A percentile compares a stretch with the other conserved stretches of the same genome.
These are phyloP conservation scores for Drosophila percnosoma DNA, from an alignment of 2,888 invertebrate genomes.

Conservation along the genomic window DNA sequence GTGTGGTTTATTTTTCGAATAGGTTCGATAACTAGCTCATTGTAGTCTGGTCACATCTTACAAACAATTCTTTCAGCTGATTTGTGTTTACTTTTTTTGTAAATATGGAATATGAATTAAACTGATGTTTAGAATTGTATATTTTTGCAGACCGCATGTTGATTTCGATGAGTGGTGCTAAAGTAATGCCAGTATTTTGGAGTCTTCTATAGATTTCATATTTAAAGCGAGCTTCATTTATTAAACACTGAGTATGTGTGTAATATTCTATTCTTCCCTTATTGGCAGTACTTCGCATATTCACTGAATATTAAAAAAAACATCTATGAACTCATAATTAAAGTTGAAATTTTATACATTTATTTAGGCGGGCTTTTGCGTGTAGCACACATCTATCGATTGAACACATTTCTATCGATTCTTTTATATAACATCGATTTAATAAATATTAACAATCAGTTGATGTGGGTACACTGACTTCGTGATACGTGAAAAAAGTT, in stretches of 20 bases:
- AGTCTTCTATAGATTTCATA: background rate
- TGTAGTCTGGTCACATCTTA: slow-evolving; percentile 6
- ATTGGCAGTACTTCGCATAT: background rate
- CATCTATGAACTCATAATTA: background rate
- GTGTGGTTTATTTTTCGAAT: background rate
- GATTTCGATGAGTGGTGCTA: background rate
- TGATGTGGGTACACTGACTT: slow-evolving; percentile 43
- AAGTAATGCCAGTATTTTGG: background rate
- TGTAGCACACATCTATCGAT: slow-evolving; percentile 11
- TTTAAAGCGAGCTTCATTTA: background rate
- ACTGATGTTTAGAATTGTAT: background rate
- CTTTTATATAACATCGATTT: slow-evolving; percentile 24
- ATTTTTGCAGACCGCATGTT: too few species aligned
- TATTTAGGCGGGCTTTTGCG: background rate
- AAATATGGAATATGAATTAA: slow-evolving; percentile 11
- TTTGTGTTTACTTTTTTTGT: slow-evolving; percentile 42
- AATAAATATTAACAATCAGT: slow-evolving; percentile 18
- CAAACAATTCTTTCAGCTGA: slow-evolving; percentile 28
- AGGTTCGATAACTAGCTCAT: slow-evolving; percentile 32
- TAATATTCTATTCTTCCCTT: background rate
- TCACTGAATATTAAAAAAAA: background rate
- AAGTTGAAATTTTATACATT: background rate
- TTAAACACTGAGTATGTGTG: background rate
- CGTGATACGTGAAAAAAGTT: slow-evolving; percentile 61
- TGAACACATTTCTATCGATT: slow-evolving; percentile 10